Evolutionary conservation across 2,113 vertebrate species (phyloP), one percentile per base, ranked within the genome.

Genomic region (Pygoscelis antarcticus): DNA sequence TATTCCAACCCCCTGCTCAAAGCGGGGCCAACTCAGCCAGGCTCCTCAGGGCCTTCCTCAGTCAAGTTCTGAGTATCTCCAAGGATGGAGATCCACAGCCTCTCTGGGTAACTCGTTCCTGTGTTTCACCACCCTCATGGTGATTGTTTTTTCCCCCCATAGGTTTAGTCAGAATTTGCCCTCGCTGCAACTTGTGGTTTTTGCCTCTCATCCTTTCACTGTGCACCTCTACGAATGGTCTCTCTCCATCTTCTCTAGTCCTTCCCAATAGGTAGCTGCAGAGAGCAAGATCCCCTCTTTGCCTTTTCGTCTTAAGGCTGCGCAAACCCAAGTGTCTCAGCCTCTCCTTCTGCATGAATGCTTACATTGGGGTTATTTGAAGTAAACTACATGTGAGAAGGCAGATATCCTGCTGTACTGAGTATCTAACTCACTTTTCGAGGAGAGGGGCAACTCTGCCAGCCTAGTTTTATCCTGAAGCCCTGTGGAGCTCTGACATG

Each of bases 401-500:
- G 26, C 70, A 90, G 29, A 71, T 64, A 40, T 81, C 27, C 66
- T n/a, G 55, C 74, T 88, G 20, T 58, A 72, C 52, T 2, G 10
- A 82, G 78, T 58, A 49, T 54, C 89, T 85, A 64, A 30, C 52
- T 93, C 5, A 0, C 29, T 95, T 85, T 75, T 52, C 0, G 0
- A 84, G 69, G 34, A 78, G 30, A 75, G 51, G 78, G 64, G 11
- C 40, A 77, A 16, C 42, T 69, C 80, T 89, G 88, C 52, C 71
- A 75, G 29, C 40, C 83, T 65, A 9, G 22, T 61, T 92, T 91
- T 91, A 51, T 88, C 52, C 88, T 47, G 30, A 81, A 94, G 80
- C 89, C 68, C 70, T 40, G 40, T 55, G 44, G 90, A 95, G 85
- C 65, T 83, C 62, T 96, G 92, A 93, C 46, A 82, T 46, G 96